Percentiles rank a stretch among this genome's conserved stretches.
Evolutionary conservation across 2,113 vertebrate genomes (phyloP).

Genomic region (Leptobrachium ailaonicum): DNA sequence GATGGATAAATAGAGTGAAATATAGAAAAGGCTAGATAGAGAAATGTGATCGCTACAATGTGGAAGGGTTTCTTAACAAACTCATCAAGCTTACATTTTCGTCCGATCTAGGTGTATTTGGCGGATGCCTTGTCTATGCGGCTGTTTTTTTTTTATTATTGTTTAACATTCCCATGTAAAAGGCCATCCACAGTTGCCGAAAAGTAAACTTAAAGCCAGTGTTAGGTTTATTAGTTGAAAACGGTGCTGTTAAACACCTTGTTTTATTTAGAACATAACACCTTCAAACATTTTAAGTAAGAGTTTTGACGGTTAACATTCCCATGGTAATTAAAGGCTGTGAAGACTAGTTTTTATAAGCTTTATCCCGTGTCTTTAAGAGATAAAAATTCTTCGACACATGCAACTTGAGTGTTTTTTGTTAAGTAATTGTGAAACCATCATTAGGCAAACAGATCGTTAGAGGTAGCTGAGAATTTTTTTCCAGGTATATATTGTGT

Average conservation of each 20-base stretch:
- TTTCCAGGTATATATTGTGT: too few relatives aligned
- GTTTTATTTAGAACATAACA: constrained; percentile 1
- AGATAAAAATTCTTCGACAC: neutral
- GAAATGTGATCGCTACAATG: too few relatives aligned
- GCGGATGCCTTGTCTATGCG: too few relatives aligned
- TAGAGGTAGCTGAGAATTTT: neutral
- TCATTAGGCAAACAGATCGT: constrained; percentile 10
- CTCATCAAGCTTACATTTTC: too few relatives aligned
- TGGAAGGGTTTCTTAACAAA: too few relatives aligned
- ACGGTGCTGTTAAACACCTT: neutral
- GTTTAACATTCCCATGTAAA: constrained; percentile 6
- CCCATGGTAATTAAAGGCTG: neutral
- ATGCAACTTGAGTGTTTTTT: constrained; percentile 2
- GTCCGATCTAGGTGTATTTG: too few relatives aligned
- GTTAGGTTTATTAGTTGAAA: constrained; percentile 6
- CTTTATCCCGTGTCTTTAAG: neutral
- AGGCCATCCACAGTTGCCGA: neutral
- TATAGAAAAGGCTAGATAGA: too few relatives aligned
- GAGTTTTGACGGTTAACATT: neutral
- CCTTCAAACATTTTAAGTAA: neutral
- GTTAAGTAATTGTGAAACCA: constrained; percentile 34
- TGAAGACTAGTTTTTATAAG: neutral
- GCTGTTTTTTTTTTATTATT: constrained; percentile 4
- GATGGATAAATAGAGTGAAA: too few relatives aligned
- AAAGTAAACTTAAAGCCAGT: neutral